Conservation (phyloP, 2,888 invertebrate species). For the Cetonia aurata region DNA sequence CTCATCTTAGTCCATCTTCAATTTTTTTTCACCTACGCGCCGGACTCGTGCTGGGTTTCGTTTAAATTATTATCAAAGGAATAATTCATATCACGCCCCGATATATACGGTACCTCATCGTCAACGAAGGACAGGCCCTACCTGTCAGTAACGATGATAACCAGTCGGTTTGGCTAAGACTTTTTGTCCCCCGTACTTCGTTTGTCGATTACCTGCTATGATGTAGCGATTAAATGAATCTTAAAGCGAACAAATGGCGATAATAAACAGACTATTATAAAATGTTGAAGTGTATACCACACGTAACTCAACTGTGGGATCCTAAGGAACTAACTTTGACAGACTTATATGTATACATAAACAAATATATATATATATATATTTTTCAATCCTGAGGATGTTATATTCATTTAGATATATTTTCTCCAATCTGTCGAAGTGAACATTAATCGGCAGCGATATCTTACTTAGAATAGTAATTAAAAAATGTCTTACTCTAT, state of each 20-base stretch:
- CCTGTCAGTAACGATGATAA: slow-evolving; percentile 20
- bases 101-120: slow-evolving; percentile 6
- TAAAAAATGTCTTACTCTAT: too few relatives aligned
- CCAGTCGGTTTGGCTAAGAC: slow-evolving; percentile 2
- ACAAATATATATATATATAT: too few relatives aligned
- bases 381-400: too few relatives aligned
- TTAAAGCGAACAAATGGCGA: slow-evolving; percentile 35
- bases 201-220: slow-evolving; percentile 3
- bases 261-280: slow-evolving; percentile 24
- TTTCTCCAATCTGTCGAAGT: too few relatives aligned
- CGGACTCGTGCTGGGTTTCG: background rate
- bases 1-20: too few relatives aligned
- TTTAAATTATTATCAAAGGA: slow-evolving; percentile 20
- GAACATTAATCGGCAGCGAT: too few relatives aligned
- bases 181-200: background rate
- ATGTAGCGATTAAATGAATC: slow-evolving; percentile 39
- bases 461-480: too few relatives aligned
- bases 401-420: too few relatives aligned
- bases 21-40: background rate
- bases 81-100: slow-evolving; percentile 36
- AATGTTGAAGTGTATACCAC: background rate
- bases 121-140: background rate
- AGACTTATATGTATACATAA: too few relatives aligned
- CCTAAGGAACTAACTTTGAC: too few relatives aligned
- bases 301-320: too few relatives aligned